Base-by-base conservation (phyloP, 2,888 invertebrate species). In the Ommatoiulus sabulosus region DNA sequence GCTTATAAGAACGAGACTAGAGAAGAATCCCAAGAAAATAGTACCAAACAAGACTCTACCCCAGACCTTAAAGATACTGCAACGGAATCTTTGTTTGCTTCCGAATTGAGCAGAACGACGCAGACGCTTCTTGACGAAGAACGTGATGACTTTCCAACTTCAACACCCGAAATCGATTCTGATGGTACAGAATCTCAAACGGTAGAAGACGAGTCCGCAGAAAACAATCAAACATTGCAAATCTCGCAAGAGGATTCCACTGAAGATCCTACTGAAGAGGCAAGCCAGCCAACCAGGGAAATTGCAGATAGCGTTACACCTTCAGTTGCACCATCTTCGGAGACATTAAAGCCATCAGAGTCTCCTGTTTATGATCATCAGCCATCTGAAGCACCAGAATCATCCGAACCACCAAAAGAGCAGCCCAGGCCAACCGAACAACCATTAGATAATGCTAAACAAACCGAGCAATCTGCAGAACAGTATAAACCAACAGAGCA, bases 401-500 rank as follows among this genome's bases (percentile, higher is more conserved):
- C 24, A 4, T 72, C 20, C 17, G 72, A 72, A 24, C 72, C 0
- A 72, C 5, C 72, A 5, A 15, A 15, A 12, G 17, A 57, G 57
- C 17, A 57, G 10, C n/a, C 15, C 57, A 44, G 44, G n/a, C 17
- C 85, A 15, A 63, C 63, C 12, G 86, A 57, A 43, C 52, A 46
- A 5, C 46, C 17, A 44, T 24, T 46, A 44, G 84, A 84, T 1
- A 43, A 87, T 48, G 35, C 63, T 35, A 44, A 48, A 72, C 44
- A 87, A 87, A 87, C 35, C 20, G 48, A n/a, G 43, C 87, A 57
- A n/a, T 85, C 89, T 35, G 90, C 89, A 8, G 90, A 90, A 87
- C 44, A 89, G 72, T 20, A 57, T 3, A 84, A 63, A 72, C 63
- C 20, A 12, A 87, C 88, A 48, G 46, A 87, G 57, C 12, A 20